Percentiles rank a stretch among this genome's conserved stretches.
These are phyloP conservation scores for Platerodrilus igneus DNA, from an alignment of 2,888 invertebrate genomes.

Conservation along the genomic window DNA sequence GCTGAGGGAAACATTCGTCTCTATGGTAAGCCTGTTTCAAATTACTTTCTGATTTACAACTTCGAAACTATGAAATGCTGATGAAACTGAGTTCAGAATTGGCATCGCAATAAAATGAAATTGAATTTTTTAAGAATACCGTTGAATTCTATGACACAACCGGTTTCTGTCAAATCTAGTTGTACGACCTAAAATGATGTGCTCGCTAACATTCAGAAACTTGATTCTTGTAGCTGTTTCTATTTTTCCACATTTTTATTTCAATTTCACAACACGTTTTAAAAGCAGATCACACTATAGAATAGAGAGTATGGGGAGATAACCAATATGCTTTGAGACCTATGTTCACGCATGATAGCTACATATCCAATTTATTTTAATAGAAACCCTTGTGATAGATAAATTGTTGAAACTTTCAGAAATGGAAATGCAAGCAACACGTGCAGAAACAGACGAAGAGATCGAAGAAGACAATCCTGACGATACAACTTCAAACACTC, in stretches of 20 bases:
- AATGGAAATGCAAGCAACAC: conserved; percentile 57
- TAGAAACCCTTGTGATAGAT: conserved; percentile 29
- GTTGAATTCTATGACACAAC: conserved; percentile 36
- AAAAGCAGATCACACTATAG: conserved; percentile 34
- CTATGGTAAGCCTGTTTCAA: conserved; percentile 63
- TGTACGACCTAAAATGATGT: conserved; percentile 31
- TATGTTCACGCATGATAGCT: conserved; percentile 28
- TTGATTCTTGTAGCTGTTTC: conserved; percentile 38
- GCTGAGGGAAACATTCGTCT: conserved; percentile 85
- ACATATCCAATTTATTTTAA: conserved; percentile 31
- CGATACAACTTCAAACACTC: conserved; percentile 40
- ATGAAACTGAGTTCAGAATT: conserved; percentile 42
- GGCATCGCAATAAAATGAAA: conserved; percentile 45
- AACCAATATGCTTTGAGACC: conserved; percentile 31
- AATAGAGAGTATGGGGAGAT: conserved; percentile 33
- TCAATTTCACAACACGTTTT: conserved; percentile 34
- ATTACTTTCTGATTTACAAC: conserved; percentile 43
- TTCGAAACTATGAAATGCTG: conserved; percentile 48
- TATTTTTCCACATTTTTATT: conserved; percentile 39
- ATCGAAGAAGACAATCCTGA: conserved; percentile 34
- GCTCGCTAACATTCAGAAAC: conserved; percentile 32
- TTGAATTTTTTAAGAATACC: conserved; percentile 45
- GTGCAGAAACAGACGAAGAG: conserved; percentile 51
- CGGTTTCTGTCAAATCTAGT: conserved; percentile 31
- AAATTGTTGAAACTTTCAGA: conserved; percentile 46